These are phyloP conservation scores for Drosophila kambysellisi DNA, from an alignment of 2,888 invertebrate genomes.

Conservation along the genomic window DNA sequence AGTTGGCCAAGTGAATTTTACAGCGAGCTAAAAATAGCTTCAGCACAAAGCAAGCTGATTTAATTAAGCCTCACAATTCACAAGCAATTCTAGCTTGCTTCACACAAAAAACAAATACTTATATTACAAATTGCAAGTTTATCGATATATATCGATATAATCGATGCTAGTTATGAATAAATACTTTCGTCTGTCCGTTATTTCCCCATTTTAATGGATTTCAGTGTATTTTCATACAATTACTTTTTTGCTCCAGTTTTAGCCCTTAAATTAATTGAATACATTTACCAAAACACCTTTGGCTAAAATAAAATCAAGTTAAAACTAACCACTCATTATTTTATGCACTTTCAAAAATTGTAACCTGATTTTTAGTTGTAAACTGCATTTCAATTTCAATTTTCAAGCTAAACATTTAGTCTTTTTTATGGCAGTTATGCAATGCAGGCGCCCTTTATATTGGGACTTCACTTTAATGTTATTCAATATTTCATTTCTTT, in stretches of 20 bases:
- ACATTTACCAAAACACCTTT: neutral
- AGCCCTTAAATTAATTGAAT: neutral
- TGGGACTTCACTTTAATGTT: conserved; percentile 3
- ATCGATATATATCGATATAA: neutral
- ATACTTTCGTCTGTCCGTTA: neutral
- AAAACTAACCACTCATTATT: neutral
- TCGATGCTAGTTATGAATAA: neutral
- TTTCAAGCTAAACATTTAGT: neutral
- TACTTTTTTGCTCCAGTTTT: neutral
- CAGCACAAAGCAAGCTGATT: neutral
- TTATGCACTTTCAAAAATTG: neutral
- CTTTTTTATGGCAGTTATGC: neutral
- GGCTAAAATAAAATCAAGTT: neutral
- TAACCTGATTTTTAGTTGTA: neutral
- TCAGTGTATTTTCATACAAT: neutral
- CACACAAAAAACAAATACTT: neutral
- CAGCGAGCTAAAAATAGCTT: conserved; percentile 21
- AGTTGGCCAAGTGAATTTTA: conserved; percentile 10
- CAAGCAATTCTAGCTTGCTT: conserved; percentile 1
- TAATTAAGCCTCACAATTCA: neutral
- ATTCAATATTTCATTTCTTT: conserved; percentile 14
- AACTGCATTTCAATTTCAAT: neutral
- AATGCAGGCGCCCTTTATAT: conserved; percentile 2
- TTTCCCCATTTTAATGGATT: neutral
- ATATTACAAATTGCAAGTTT: neutral